Base-by-base conservation (phyloP, 2,113 vertebrate genomes). In the Acanthisitta chloris region DNA sequence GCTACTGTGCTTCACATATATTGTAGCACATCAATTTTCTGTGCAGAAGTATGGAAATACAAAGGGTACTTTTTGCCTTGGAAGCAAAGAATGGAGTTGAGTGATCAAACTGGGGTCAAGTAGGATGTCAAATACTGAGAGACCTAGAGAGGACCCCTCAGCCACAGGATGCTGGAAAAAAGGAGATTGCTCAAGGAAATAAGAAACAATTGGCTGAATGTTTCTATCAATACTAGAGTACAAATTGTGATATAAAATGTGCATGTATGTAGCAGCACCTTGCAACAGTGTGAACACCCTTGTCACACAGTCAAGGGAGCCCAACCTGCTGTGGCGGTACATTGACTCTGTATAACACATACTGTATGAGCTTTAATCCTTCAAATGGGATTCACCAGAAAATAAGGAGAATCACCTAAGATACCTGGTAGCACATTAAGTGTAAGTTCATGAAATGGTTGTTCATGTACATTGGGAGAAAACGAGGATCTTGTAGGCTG, bases 261-360 rank as follows among this genome's bases (percentile, higher is more conserved):
- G 62, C 9, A 3, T 10, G 14, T 82, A 21, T 14, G 19, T 51
- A 52, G 24, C 69, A 51, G 15, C 61, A 64, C 24, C 12, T 31
- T 0, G 1, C 72, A 54, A 12, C 10, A 33, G 45, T 2, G 12
- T 33, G 54, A 59, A 20, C 36, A 28, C 31, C 4, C 1, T 64
- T 10, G 7, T 36, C 62, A 70, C 61, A 26, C 66, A 71, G 62
- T 40, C 52, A 31, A 49, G 58, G 66, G 58, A 4, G 5, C 90
- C 36, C 64, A 64, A 57, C 72, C 82, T 81, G 6, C 51, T 81
- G 34, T 0, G 28, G 67, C 4, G 46, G 92, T 96, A 92, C 76
- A 5, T 64, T 46, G 66, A 69, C 49, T 89, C 42, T 61, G 11
- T 51, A 4, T 38, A 57, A 52, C 33, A 24, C 19, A 42, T 25